Percentiles rank a stretch among this genome's conserved stretches.
Conservation (phyloP, 2,113 vertebrate species). For the Anoplopoma fimbria region DNA sequence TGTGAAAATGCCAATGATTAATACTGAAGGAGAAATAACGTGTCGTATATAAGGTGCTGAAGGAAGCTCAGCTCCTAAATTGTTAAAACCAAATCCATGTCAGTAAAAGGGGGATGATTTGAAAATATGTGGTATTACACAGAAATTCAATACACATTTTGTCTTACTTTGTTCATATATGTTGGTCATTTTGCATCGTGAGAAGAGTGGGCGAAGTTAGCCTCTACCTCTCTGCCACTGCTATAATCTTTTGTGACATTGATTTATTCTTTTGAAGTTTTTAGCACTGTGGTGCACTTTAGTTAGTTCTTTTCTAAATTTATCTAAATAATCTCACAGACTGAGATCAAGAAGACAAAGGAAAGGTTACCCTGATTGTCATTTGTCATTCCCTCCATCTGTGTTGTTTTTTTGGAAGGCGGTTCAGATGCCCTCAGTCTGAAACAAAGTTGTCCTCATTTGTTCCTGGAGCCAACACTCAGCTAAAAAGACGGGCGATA, state of each 20-base stretch:
- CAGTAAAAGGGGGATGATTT: neutral
- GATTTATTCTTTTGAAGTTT: neutral
- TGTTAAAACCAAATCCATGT: neutral
- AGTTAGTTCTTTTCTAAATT: neutral
- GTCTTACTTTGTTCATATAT: neutral
- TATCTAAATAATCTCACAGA: neutral
- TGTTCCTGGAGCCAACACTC: neutral
- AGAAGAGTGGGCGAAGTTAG: neutral
- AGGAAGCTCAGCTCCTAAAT: neutral
- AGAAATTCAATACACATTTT: neutral
- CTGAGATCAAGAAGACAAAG: conserved; percentile 1
- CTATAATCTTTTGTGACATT: neutral
- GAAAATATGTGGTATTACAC: neutral
- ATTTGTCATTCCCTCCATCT: conserved; percentile 11
- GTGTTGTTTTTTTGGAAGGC: neutral
- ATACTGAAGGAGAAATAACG: neutral
- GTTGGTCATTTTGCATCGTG: neutral
- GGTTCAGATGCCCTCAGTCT: neutral
- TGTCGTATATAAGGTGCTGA: neutral
- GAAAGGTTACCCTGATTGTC: neutral
- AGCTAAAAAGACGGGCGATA: conserved; percentile 25
- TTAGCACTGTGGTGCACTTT: neutral
- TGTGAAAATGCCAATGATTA: neutral
- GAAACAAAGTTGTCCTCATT: conserved; percentile 16
- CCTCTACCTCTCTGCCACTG: neutral